phyloP scores from a whole-genome alignment of 2,113 vertebrate species.

The Leptodactylus fuscus region DNA sequence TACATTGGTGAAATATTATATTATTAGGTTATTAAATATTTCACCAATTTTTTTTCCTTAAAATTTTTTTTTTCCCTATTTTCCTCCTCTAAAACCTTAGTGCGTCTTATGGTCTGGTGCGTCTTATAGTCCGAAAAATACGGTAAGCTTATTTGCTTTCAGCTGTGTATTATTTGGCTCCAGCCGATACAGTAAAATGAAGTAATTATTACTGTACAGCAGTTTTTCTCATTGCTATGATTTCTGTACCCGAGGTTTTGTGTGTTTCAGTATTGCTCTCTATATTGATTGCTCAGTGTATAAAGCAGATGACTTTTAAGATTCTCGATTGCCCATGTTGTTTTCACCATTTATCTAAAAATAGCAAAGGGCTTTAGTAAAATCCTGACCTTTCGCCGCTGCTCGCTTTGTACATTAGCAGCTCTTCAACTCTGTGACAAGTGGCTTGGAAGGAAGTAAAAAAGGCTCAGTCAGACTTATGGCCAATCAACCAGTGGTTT shows the following conservation, averaged over 20 bases:
- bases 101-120: no score
- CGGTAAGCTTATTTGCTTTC: background rate
- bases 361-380: constrained; percentile 31
- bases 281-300: constrained; percentile 28
- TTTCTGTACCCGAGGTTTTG: background rate
- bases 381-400: constrained; percentile 23
- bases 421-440: constrained; percentile 21
- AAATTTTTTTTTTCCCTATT: no score
- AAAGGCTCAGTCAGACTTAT: background rate
- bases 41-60: no score
- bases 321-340: constrained; percentile 6
- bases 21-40: no score
- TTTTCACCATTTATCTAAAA: constrained; percentile 42
- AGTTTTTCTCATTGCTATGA: background rate
- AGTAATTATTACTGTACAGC: background rate
- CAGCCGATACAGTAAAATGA: background rate
- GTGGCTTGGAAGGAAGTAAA: constrained; percentile 2
- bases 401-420: constrained; percentile 42
- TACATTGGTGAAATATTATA: no score
- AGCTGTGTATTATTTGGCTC: background rate
- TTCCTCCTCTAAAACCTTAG: no score
- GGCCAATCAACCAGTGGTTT: background rate
- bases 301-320: background rate
- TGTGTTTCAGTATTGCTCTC: background rate
- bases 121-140: no score